phyloP scores from a whole-genome alignment of 2,113 vertebrate genomes.

The Rhinopithecus roxellana region DNA sequence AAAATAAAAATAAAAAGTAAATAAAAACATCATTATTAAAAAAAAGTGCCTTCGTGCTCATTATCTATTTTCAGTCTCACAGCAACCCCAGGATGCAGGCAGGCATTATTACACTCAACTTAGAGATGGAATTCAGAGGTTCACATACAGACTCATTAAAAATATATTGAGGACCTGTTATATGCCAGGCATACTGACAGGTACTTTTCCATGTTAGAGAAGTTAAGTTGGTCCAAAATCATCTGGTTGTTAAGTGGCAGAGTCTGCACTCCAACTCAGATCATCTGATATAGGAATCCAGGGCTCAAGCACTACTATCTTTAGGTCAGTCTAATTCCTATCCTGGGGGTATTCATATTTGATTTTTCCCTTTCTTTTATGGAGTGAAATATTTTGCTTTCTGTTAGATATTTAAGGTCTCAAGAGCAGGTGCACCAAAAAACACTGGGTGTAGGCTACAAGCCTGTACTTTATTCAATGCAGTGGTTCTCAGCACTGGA shows the following conservation, averaged over 20 bases:
- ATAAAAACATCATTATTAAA: no score
- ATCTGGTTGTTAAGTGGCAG: neutral
- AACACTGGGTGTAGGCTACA: neutral
- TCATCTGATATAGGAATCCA: neutral
- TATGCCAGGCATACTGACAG: neutral
- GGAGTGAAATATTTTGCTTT: constrained; percentile 18
- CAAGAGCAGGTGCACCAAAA: neutral
- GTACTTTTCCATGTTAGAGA: constrained; percentile 2
- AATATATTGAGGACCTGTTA: neutral
- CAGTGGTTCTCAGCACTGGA: neutral
- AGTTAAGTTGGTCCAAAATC: neutral
- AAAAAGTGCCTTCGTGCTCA: neutral
- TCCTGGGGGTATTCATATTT: neutral
- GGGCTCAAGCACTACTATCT: neutral
- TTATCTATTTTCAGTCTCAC: constrained; percentile 7
- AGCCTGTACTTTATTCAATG: neutral
- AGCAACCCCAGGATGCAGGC: neutral
- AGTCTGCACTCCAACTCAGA: neutral
- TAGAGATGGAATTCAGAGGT: neutral
- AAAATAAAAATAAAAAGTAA: no score
- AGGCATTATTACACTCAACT: neutral
- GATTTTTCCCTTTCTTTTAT: constrained; percentile 24
- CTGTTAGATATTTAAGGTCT: neutral
- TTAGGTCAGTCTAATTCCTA: neutral
- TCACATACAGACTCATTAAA: neutral